Base-by-base conservation (phyloP, 2,888 invertebrate species). In the Chrysodeixis includens region DNA sequence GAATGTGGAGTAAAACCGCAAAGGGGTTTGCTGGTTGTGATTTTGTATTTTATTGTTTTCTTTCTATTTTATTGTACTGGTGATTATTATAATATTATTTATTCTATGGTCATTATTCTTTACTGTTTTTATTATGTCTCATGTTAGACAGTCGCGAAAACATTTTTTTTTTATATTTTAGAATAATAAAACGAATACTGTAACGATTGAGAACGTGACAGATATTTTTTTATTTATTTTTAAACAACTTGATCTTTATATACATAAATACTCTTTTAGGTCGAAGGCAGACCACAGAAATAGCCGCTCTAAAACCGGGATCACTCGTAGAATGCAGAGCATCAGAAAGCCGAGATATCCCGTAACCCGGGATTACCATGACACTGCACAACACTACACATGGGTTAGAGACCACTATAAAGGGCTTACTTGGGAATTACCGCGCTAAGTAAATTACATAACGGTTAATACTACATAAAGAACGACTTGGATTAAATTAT, bases 351-450 rank as follows among this genome's bases (percentile, higher is more conserved):
- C 53, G 63, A 70, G 73, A 68, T 66, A 66, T 69, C 69, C 56
- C 66, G 72, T 35, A 61, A 46, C 51, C 66, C 66, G 74, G 80
- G 80, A 79, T 72, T 77, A 74, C 68, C 61, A 56, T 61, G 71
- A 58, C 64, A 55, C 40, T 66, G 65, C 68, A 74, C 79, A 80
- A 58, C 81, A 78, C 81, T 80, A 78, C 71, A 66, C 66, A 52
- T 52, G 66, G 71, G 56, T 59, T 53, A 58, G 53, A 70, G 70
- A 67, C 74, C 74, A 72, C 72, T 64, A 65, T 69, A 65, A 57
- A 66, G 68, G 70, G 71, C 16, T 79, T 80, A 77, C 57, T 54
- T 55, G n/a, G 69, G 72, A 64, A 78, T 79, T 72, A 78, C 62
- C 51, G 51, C 35, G 66, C 62, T 74, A 77, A 77, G 74, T 66